These are phyloP conservation scores for Porites cylindrica DNA, from an alignment of 92 coral and sea anemone genomes.

Conservation along the genomic window DNA sequence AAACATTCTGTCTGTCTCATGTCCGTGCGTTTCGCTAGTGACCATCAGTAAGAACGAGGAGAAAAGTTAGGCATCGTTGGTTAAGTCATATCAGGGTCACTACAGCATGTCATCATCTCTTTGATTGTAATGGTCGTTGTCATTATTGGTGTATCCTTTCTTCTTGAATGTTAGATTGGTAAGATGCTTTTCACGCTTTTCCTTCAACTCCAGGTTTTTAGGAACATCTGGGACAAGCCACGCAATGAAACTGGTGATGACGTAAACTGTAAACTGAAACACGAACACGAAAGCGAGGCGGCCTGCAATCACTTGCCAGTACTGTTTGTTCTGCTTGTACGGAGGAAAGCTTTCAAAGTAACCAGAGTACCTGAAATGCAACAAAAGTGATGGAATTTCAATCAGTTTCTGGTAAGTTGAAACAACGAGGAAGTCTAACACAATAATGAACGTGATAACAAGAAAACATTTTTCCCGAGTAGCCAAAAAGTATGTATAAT, in stretches of 20 bases:
- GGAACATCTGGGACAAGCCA: conserved; percentile 89
- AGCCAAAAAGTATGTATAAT: no score
- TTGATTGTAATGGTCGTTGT: not conserved
- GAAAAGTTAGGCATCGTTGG: no score
- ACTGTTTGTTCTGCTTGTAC: conserved; percentile 73
- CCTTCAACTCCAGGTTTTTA: conserved; percentile 63
- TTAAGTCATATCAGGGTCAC: not conserved
- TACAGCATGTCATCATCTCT: conserved; percentile 56
- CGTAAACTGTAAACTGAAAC: conserved; percentile 87
- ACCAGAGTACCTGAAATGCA: conserved; percentile 76
- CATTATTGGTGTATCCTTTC: not conserved
- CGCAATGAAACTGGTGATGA: conserved; percentile 75
- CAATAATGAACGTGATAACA: no score
- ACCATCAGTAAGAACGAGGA: no score
- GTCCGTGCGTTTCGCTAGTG: no score
- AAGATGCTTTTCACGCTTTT: conserved; percentile 75
- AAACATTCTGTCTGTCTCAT: no score
- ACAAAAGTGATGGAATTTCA: not conserved
- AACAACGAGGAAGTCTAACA: no score
- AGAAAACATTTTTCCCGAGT: no score
- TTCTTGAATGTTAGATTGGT: conserved; percentile 30
- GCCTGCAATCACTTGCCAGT: conserved; percentile 97
- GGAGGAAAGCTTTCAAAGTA: conserved; percentile 68
- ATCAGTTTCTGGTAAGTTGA: no score
- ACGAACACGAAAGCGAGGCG: conserved; percentile 96